Evolutionary conservation across 92 coral and sea anemone genomes (phyloP).

Genomic region (Umimayanthus chanpuru): DNA sequence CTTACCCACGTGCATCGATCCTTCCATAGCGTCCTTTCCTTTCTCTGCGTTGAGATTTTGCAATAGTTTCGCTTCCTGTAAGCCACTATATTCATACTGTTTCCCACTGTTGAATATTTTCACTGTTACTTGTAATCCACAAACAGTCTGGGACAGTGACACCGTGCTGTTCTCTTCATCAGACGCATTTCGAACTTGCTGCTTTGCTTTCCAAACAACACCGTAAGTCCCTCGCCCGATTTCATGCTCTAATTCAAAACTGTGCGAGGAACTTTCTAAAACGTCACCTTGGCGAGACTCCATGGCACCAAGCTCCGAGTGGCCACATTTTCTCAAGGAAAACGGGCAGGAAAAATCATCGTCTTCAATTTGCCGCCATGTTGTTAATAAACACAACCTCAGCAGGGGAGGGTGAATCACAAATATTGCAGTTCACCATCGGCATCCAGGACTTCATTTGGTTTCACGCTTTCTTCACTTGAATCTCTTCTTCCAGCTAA

Average conservation of each 20-base stretch:
- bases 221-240: conserved; percentile 1
- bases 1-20: background rate
- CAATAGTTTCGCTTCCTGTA: background rate
- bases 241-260: conserved; percentile 50
- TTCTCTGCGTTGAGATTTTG: background rate
- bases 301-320: conserved; percentile 19
- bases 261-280: conserved; percentile 48
- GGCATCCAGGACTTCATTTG: background rate
- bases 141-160: background rate
- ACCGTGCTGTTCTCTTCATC: background rate
- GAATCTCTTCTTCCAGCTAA: too few relatives aligned
- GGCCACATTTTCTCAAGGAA: conserved; percentile 9
- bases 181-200: background rate
- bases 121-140: background rate
- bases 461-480: background rate
- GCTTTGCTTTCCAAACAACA: conserved; percentile 11
- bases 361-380: conserved; percentile 51
- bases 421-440: background rate
- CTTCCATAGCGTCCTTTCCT: background rate
- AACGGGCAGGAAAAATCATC: background rate
- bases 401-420: conserved; percentile 16
- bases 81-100: background rate
- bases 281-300: conserved; percentile 57
- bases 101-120: conserved; percentile 2
- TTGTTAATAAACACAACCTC: background rate